Percentiles rank a stretch among this genome's conserved stretches.
phyloP scores from a whole-genome alignment of 2,888 invertebrate genomes.

The Schrankia costaestrigalis region DNA sequence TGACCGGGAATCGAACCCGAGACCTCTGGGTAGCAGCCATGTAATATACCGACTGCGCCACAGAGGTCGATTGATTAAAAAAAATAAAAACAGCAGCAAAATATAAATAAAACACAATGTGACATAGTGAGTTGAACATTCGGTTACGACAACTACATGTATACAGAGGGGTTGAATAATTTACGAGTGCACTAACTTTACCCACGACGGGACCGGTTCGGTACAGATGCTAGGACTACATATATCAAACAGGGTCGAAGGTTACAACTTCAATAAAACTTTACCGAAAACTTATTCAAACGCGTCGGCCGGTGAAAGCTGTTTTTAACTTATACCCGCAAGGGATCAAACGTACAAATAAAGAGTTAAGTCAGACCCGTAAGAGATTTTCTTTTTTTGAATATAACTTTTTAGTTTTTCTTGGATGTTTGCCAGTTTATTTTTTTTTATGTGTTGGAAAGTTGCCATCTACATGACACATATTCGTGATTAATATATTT shows the following conservation, averaged over 20 bases:
- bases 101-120: slow-evolving; percentile 42
- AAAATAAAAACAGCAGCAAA: no score
- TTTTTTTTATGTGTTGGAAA: no score
- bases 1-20: no score
- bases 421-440: slow-evolving; percentile 43
- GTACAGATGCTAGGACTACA: slow-evolving; percentile 59
- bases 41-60: no score
- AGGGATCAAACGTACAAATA: slow-evolving; percentile 71
- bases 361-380: slow-evolving; percentile 65
- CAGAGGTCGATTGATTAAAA: no score
- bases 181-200: slow-evolving; percentile 73
- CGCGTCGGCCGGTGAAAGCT: slow-evolving; percentile 61
- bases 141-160: slow-evolving; percentile 57
- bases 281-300: slow-evolving; percentile 57
- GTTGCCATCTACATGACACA: no score
- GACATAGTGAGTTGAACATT: slow-evolving; percentile 50
- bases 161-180: slow-evolving; percentile 71
- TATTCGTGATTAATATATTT: no score
- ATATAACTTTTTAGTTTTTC: slow-evolving; percentile 50
- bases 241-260: slow-evolving; percentile 68
- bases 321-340: slow-evolving; percentile 75
- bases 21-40: no score
- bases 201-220: slow-evolving; percentile 54
- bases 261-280: slow-evolving; percentile 68
- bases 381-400: slow-evolving; percentile 56